Evolutionary conservation across 2,888 invertebrate species (phyloP), one percentile per base, ranked within the genome.

Genomic region (Caenorhabditis panamensis): DNA sequence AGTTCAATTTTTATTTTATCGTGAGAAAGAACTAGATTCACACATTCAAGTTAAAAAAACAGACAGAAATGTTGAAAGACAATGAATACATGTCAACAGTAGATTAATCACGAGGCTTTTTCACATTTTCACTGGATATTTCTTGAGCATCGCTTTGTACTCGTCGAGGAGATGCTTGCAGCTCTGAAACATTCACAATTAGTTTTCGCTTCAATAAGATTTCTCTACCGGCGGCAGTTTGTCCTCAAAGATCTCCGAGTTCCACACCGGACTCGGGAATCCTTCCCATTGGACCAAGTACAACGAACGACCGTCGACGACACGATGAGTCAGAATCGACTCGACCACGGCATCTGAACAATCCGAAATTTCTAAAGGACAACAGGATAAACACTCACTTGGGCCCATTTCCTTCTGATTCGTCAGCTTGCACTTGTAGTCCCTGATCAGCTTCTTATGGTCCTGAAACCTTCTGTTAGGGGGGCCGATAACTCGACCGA

Each of bases 221-320:
- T 44, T 44, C 18, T 13, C 44, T 44, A n/a, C n/a, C 20, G 20
- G 20, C 49, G 2, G 18, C 2, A 49, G 22, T 8, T 49, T 6
- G 3, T 49, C 49, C 49, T 49, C 49, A 2, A 2, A 11, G 20
- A 49, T 2, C 20, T 49, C 49, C 18, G 20, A 8, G 20, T 22
- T 3, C 49, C 20, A 49, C 11, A 49, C 49, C 2, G 49, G 20
- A 6, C 8, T 20, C 49, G 49, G 49, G 20, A 5, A 49, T 22
- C 49, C 49, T 11, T 49, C 49, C 49, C 49, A 49, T 11, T 49
- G 49, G 20, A 49, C 49, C 20, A 49, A 11, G 49, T 49, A 49
- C 20, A 49, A 8, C 11, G 49, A 20, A 6, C 22, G 22, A 6
- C 49, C 49, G 16, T 49, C 49, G 5, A 49, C 49, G 20, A 49